Evolutionary conservation across 2,797 vertebrate genomes (phyloP).

Genomic region (Manis javanica): DNA sequence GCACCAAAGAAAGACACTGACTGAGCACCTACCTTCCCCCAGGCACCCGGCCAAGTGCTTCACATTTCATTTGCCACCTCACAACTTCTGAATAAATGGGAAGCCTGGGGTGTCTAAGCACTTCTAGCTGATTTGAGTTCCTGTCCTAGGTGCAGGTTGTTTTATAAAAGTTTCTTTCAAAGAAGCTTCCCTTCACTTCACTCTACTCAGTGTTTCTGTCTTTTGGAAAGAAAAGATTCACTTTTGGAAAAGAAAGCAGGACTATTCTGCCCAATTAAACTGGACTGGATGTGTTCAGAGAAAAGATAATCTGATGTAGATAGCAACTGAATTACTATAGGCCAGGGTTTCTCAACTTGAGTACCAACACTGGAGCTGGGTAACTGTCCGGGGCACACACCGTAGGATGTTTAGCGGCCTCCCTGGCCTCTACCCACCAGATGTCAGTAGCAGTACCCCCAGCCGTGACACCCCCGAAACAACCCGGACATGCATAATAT

Average conservation of each 20-base stretch:
- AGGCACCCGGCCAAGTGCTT: background rate
- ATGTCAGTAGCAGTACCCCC: background rate
- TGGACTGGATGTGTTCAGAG: background rate
- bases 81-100: background rate
- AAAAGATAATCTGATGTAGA: background rate
- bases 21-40: background rate
- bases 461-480: background rate
- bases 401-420: background rate
- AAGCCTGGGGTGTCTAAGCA: background rate
- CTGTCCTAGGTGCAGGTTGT: background rate
- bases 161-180: background rate
- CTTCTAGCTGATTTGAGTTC: background rate
- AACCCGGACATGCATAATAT: background rate
- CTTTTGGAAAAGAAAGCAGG: conserved; percentile 40
- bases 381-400: background rate
- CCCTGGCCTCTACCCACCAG: background rate
- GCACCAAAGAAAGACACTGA: background rate
- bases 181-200: conserved; percentile 1
- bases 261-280: background rate
- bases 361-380: background rate
- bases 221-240: background rate
- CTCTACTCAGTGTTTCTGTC: background rate
- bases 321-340: background rate
- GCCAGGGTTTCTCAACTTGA: background rate
- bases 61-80: background rate